Percentiles rank a stretch among this genome's conserved stretches.
phyloP scores from a whole-genome alignment of 2,888 invertebrate species.

The Nudaria mundana region DNA sequence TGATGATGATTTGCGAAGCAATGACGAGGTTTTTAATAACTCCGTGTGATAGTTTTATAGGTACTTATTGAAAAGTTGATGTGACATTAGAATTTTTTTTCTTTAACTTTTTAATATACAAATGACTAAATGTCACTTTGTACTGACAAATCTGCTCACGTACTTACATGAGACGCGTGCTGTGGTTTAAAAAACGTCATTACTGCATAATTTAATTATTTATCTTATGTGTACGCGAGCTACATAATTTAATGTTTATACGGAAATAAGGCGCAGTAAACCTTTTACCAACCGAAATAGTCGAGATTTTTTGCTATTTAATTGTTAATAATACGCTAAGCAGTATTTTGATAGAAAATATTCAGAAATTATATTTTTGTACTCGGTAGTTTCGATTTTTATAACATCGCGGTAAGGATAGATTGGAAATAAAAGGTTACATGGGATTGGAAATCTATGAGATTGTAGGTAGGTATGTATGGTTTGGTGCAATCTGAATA shows the following conservation, averaged over 20 bases:
- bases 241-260: too few species aligned
- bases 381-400: conserved; percentile 18
- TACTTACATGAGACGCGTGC: too few species aligned
- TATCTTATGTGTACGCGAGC: too few species aligned
- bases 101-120: not conserved
- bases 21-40: conserved; percentile 8
- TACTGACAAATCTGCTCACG: not conserved
- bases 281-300: too few species aligned
- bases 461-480: conserved; percentile 40
- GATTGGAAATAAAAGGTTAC: conserved; percentile 41
- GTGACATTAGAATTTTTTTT: conserved; percentile 14
- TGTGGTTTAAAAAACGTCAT: too few species aligned
- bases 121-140: conserved; percentile 12
- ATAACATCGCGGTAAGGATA: conserved; percentile 31
- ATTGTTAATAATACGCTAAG: not conserved
- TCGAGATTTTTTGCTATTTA: not conserved
- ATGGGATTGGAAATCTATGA: conserved; percentile 45
- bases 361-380: conserved; percentile 26
- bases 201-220: too few species aligned
- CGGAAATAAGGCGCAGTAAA: too few species aligned
- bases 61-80: not conserved
- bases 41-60: conserved; percentile 12
- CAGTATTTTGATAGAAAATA: not conserved
- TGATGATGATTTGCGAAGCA: conserved; percentile 9
- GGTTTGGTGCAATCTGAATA: conserved; percentile 46